Percentiles rank a stretch among this genome's conserved stretches.
Evolutionary conservation across 1,140 invertebrate species (phyloP).

Genomic region (Drosophila sp.): DNA sequence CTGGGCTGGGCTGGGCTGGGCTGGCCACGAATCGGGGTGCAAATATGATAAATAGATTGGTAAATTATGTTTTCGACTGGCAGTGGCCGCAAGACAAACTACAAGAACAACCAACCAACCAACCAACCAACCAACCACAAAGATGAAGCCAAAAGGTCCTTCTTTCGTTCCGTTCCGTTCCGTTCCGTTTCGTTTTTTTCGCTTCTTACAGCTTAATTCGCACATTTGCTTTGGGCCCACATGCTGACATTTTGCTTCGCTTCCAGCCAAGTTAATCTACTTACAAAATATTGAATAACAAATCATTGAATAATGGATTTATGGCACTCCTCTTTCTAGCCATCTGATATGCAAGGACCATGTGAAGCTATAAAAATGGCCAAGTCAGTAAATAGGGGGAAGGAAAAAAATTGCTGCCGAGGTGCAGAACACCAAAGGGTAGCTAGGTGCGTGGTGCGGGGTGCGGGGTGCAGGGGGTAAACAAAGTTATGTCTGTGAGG

Average conservation of each 20-base stretch:
- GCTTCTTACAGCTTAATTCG: conserved; percentile 60
- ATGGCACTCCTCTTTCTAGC: conserved; percentile 64
- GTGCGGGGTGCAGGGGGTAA: conserved; percentile 4
- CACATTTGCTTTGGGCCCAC: conserved; percentile 39
- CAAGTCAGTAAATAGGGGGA: conserved; percentile 18
- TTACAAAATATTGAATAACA: conserved; percentile 83
- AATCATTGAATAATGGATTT: conserved; percentile 82
- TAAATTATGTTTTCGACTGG: conserved; percentile 68
- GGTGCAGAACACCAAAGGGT: neutral
- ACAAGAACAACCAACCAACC: neutral
- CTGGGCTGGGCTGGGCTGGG: neutral
- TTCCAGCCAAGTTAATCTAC: conserved; percentile 80
- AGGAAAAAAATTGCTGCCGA: neutral
- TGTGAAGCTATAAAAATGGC: conserved; percentile 62
- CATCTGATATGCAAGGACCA: conserved; percentile 71
- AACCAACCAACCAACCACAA: neutral
- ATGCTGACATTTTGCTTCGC: conserved; percentile 65
- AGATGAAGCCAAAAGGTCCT: neutral
- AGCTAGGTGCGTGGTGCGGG: neutral
- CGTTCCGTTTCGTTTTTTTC: conserved; percentile 21
- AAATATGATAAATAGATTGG: conserved; percentile 81
- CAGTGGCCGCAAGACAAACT: neutral
- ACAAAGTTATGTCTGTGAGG: conserved; percentile 34
- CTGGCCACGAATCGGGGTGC: conserved; percentile 47
- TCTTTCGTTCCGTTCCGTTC: conserved; percentile 17